These are phyloP conservation scores for Pristionchus maxplancki DNA, from an alignment of 2,888 invertebrate species.

Conservation along the genomic window DNA sequence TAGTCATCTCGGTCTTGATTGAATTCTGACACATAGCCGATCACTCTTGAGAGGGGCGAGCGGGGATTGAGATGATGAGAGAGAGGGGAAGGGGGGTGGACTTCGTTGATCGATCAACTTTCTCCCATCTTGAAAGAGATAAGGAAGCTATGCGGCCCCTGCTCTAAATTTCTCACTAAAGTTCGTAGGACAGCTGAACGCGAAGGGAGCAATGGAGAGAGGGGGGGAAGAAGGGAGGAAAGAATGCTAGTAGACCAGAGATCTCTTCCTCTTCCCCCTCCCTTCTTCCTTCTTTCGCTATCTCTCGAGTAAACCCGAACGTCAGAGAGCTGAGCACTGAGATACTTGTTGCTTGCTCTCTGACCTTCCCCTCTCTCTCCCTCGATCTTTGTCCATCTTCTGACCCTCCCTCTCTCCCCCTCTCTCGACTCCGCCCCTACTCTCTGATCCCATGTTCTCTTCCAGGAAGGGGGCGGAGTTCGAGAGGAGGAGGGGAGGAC, in stretches of 20 bases:
- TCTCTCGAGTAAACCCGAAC: constrained; percentile 1
- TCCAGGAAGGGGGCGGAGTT: constrained; percentile 44
- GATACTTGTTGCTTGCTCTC: constrained; percentile 36
- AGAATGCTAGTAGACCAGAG: constrained; percentile 41
- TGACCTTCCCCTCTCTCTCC: neutral
- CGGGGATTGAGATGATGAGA: neutral
- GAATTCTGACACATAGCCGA: constrained; percentile 40
- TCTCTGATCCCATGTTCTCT: constrained; percentile 48
- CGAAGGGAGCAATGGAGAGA: neutral
- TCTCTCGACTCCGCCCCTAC: constrained; percentile 19
- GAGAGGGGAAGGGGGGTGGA: neutral
- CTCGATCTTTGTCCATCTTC: constrained; percentile 39
- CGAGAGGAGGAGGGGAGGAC: neutral
- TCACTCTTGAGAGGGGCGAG: constrained; percentile 15
- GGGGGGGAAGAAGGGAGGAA: neutral
- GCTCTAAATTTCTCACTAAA: constrained; percentile 47
- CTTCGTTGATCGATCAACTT: neutral
- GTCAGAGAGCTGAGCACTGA: constrained; percentile 24
- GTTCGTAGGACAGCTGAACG: constrained; percentile 43
- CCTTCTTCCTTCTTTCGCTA: neutral
- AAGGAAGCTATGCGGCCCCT: constrained; percentile 31
- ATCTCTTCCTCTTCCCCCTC: neutral
- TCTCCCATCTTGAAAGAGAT: constrained; percentile 21
- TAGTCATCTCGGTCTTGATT: constrained; percentile 37
- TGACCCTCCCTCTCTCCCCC: constrained; percentile 17